Evolutionary conservation across 1,140 invertebrate species (phyloP).

Genomic region (Lucilia cuprina): DNA sequence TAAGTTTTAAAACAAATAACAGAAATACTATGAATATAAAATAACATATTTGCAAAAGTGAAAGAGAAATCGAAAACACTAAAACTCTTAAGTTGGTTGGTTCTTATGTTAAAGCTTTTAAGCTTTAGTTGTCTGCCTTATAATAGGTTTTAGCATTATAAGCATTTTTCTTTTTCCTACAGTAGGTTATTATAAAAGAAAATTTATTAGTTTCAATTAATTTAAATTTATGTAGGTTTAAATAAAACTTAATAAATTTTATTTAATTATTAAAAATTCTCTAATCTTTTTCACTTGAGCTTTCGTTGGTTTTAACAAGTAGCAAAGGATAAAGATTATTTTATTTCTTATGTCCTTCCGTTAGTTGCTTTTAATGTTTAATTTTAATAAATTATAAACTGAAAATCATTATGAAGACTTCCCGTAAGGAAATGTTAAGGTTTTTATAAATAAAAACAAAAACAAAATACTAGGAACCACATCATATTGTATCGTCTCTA

Average conservation of each 20-base stretch:
- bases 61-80: no score
- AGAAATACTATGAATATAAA: neutral
- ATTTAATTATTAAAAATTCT: neutral
- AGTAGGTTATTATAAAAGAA: neutral
- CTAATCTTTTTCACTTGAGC: no score
- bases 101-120: neutral
- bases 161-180: neutral
- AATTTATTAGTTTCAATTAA: neutral
- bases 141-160: neutral
- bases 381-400: constrained; percentile 24
- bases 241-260: neutral
- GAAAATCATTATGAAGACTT: constrained; percentile 3
- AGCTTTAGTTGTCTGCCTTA: neutral
- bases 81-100: no score
- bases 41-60: neutral
- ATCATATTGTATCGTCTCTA: constrained; percentile 20
- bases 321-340: neutral
- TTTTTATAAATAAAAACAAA: neutral
- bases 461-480: neutral
- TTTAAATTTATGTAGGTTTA: neutral
- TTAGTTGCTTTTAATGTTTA: neutral
- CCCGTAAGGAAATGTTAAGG: neutral
- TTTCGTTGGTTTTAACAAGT: neutral
- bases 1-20: no score
- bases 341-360: neutral